These are phyloP conservation scores for Melolontha melolontha DNA, from an alignment of 2,888 invertebrate species.

Conservation along the genomic window DNA sequence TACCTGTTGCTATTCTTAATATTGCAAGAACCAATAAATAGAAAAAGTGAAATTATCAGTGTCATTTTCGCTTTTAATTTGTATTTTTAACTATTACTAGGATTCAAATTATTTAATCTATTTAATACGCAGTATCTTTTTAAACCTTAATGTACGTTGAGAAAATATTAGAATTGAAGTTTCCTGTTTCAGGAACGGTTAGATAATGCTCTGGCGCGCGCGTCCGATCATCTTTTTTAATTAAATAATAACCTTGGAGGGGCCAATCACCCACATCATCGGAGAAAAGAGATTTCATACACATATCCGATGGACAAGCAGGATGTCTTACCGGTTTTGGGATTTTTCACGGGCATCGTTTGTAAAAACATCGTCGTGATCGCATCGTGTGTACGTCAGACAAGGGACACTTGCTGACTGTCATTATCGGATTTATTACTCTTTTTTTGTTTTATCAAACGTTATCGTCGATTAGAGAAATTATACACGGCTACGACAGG, in stretches of 20 bases:
- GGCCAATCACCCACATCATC: conserved; percentile 52
- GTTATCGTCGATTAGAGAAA: conserved; percentile 5
- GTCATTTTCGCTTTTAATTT: too few species aligned
- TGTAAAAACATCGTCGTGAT: too few species aligned
- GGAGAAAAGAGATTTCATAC: neutral
- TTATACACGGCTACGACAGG: neutral
- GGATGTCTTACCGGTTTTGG: conserved; percentile 44
- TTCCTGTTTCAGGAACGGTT: conserved; percentile 4
- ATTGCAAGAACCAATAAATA: too few species aligned
- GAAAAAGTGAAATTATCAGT: too few species aligned
- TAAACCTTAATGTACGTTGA: neutral
- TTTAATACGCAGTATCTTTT: too few species aligned
- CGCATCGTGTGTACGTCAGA: neutral
- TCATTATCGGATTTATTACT: neutral
- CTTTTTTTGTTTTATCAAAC: conserved; percentile 4
- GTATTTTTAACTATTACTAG: too few species aligned
- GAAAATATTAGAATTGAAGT: neutral
- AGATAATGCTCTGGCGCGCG: conserved; percentile 2
- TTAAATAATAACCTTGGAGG: conserved; percentile 51
- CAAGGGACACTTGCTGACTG: neutral
- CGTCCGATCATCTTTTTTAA: conserved; percentile 24
- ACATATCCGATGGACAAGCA: conserved; percentile 32
- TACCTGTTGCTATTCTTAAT: too few species aligned
- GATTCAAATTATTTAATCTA: too few species aligned
- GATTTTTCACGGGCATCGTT: conserved; percentile 33